Percentiles rank a stretch among this genome's conserved stretches.
Evolutionary conservation across 1,140 invertebrate genomes (phyloP).

Genomic region (Leptinotarsa defecta): DNA sequence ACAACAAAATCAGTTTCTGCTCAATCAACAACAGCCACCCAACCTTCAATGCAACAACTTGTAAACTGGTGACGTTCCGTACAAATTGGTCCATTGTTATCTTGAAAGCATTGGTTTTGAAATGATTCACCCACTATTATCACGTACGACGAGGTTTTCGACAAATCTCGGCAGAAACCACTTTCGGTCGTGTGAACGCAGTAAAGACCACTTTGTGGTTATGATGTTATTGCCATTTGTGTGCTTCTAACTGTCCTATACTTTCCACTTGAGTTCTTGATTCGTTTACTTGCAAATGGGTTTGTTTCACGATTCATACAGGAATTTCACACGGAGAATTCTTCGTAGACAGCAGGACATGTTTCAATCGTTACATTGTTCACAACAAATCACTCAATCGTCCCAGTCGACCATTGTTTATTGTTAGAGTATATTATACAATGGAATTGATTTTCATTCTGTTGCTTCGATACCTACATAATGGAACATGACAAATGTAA

Average conservation of each 20-base stretch:
- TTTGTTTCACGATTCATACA: background rate
- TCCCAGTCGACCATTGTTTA: background rate
- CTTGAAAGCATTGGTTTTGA: background rate
- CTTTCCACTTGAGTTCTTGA: background rate
- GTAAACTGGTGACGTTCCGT: no score
- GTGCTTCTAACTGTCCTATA: background rate
- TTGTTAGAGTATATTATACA: background rate
- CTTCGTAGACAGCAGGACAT: background rate
- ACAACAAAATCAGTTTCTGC: no score
- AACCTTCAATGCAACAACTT: no score
- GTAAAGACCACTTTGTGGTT: background rate
- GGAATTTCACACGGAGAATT: background rate
- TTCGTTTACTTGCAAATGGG: constrained; percentile 5
- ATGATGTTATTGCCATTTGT: constrained; percentile 5
- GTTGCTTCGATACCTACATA: no score
- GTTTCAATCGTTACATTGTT: background rate
- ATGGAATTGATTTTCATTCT: background rate
- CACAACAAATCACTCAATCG: background rate
- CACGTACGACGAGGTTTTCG: background rate
- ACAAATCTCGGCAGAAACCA: constrained; percentile 5
- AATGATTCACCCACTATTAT: background rate
- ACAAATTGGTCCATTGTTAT: no score
- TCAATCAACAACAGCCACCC: no score
- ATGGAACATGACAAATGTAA: no score
- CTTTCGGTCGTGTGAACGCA: background rate